Conservation (phyloP, 2,888 invertebrate species). For the Venusia cambrica region DNA sequence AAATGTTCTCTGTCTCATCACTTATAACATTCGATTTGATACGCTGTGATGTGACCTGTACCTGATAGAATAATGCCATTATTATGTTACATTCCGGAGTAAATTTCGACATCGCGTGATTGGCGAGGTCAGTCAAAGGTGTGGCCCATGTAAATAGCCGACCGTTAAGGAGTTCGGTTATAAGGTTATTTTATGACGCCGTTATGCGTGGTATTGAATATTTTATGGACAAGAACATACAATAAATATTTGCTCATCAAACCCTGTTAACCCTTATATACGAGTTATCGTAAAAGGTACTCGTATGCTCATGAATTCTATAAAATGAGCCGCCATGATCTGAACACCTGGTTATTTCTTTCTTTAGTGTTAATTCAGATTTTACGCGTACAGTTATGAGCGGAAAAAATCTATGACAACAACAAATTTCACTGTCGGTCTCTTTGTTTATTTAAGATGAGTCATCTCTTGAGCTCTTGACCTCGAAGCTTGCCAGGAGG, state of each 20-base stretch:
- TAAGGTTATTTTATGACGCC: conserved; percentile 44
- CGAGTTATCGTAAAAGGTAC: too few relatives aligned
- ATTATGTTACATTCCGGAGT: conserved; percentile 29
- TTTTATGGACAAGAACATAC: conserved; percentile 17
- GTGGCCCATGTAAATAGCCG: conserved; percentile 44
- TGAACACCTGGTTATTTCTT: too few relatives aligned
- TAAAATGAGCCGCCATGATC: too few relatives aligned
- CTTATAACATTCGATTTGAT: conserved; percentile 1
- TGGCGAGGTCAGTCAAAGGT: conserved; percentile 41
- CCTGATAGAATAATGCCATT: conserved; percentile 12
- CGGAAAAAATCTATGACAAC: too few relatives aligned
- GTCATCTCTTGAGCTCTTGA: too few relatives aligned
- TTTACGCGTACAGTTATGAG: too few relatives aligned
- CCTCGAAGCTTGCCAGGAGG: too few relatives aligned
- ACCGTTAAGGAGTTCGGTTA: conserved; percentile 38
- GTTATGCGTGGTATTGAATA: conserved; percentile 29
- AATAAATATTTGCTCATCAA: conserved; percentile 5
- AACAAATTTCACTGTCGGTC: too few relatives aligned
- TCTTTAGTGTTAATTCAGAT: too few relatives aligned
- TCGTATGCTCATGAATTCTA: too few relatives aligned
- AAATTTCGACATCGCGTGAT: conserved; percentile 43
- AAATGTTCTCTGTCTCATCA: conserved; percentile 4
- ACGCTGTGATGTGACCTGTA: too few relatives aligned
- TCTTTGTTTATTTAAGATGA: too few relatives aligned
- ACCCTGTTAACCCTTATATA: background rate